Evolutionary conservation across 2,888 invertebrate species (phyloP).

Genomic region (Drosophila anomalipes): DNA sequence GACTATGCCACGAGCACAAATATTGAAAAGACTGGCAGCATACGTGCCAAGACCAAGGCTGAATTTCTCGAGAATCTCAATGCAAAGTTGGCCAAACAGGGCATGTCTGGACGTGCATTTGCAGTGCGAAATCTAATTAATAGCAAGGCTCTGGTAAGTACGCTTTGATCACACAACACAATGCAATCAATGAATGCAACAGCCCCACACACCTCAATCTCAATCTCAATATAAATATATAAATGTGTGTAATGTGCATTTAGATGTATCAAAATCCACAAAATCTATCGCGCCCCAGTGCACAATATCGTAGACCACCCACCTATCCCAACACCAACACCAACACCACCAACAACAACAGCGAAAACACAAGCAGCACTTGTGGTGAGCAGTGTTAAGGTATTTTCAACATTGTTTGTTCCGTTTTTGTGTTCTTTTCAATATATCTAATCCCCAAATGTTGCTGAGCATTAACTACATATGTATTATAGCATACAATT

Average conservation of each 20-base stretch:
- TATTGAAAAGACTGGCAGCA: constrained; percentile 85
- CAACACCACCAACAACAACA: constrained; percentile 33
- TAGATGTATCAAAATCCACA: constrained; percentile 83
- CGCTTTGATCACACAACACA: not conserved
- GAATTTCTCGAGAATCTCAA: constrained; percentile 93
- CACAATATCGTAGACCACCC: constrained; percentile 82
- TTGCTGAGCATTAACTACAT: constrained; percentile 50
- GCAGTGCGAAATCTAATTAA: constrained; percentile 91
- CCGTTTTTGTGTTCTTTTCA: constrained; percentile 33
- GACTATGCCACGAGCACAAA: constrained; percentile 85
- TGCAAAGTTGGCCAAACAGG: constrained; percentile 90
- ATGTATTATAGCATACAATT: constrained; percentile 9
- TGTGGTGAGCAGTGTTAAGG: constrained; percentile 81
- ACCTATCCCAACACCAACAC: constrained; percentile 64
- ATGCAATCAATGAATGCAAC: not conserved
- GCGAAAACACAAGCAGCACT: constrained; percentile 41
- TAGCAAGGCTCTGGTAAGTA: constrained; percentile 89
- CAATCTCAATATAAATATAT: constrained; percentile 5
- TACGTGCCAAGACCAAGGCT: constrained; percentile 86
- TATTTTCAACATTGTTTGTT: constrained; percentile 62
- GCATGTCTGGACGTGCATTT: constrained; percentile 88
- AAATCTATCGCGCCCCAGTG: constrained; percentile 83
- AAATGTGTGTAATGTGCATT: constrained; percentile 34
- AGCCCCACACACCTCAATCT: constrained; percentile 5
- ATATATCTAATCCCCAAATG: constrained; percentile 36